Evolutionary conservation across 1,140 invertebrate species (phyloP), one percentile per base, ranked within the genome.

Genomic region (Hyles vespertilio): DNA sequence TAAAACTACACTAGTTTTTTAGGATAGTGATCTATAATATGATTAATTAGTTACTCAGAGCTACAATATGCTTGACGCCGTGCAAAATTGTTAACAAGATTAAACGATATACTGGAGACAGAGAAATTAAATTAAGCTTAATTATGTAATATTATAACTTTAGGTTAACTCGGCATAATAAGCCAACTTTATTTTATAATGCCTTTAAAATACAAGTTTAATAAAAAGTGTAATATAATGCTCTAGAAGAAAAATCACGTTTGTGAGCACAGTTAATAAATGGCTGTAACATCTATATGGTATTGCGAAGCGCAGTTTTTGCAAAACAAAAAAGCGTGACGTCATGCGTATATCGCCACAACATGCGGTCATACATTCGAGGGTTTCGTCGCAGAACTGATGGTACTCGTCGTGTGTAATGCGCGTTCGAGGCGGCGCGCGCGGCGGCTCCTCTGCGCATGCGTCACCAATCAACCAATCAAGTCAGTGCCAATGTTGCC

Each of bases 401-500:
- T 94, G 93, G 81, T 94, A 94, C 76, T 95, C 94, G 78, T 94
- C 92, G 74, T 92, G 91, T 3, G 92, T 93, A 66, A 93, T 90
- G 69, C 90, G 82, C 11, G 87, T 79, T 61, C 88, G 81, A 45
- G 89, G 89, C 60, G 89, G 89, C 54, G 87, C 84, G 32, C 87
- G 79, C 22, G 87, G 89, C 51, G 81, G 74, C 58, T 72, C 77
- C 70, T 77, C 79, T 58, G 73, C 63, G 56, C 52, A 53, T 63
- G 65, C 54, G 51, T 58, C 59, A 70, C 52, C 33, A 22, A 33
- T 46, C 52, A 59, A 51, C n/a, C 32, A 50, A 48, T 48, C 10
- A 32, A 9, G 32, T 51, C 22, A 11, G 22, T 10, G 32, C 50
- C 65, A 61, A 60, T 43, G 34, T 54, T 53, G 22, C 49, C 49